Evolutionary conservation across 53 echinoderm and acorn worm genomes (phyloP).

Genomic region (Mesocentrotus franciscanus): DNA sequence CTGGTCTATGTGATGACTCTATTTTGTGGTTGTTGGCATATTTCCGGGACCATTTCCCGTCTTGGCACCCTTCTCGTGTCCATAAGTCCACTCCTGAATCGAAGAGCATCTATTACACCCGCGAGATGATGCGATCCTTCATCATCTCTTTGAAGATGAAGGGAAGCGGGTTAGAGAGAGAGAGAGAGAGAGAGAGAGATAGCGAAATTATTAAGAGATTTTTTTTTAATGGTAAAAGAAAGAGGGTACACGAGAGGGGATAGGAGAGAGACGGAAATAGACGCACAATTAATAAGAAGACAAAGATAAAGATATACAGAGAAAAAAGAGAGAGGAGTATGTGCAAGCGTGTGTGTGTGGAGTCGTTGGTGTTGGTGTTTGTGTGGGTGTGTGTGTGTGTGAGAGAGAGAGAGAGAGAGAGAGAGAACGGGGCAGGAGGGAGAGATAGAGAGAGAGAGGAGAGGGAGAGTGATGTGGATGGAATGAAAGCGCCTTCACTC

Average conservation of each 20-base stretch:
- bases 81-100: slow-evolving; percentile 52
- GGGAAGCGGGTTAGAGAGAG: background rate
- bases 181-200: background rate
- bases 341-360: background rate
- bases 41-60: slow-evolving; percentile 63
- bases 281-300: too few relatives aligned
- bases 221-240: background rate
- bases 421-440: background rate
- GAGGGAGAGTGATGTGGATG: background rate
- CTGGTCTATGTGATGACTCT: slow-evolving; percentile 42
- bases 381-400: too few relatives aligned
- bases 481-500: slow-evolving; percentile 9
- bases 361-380: too few relatives aligned
- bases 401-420: background rate
- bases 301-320: background rate
- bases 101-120: slow-evolving; percentile 21
- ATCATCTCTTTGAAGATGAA: slow-evolving; percentile 18
- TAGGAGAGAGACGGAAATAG: background rate
- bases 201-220: background rate
- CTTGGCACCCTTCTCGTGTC: slow-evolving; percentile 55
- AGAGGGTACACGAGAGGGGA: background rate
- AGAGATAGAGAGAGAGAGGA: background rate
- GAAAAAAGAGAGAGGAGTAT: background rate
- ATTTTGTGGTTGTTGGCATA: slow-evolving; percentile 57
- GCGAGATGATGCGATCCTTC: slow-evolving; percentile 39